These are phyloP conservation scores for Drosophila pseudotakahashii DNA, from an alignment of 2,888 invertebrate genomes.

Conservation along the genomic window DNA sequence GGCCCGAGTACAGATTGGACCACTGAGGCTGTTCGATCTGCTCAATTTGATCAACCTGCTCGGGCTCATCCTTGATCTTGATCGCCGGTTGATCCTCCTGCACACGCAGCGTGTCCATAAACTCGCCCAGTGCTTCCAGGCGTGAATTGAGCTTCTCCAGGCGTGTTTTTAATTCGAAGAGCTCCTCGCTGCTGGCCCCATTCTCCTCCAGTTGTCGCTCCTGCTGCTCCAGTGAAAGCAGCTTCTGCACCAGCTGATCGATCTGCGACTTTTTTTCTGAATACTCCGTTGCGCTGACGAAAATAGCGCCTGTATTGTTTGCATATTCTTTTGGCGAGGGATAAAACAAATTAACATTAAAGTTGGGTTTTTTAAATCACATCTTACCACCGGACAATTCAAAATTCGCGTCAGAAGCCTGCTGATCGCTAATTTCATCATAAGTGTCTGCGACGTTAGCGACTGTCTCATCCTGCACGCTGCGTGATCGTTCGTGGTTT, in stretches of 20 bases:
- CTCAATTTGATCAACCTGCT: background rate
- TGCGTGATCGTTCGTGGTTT: background rate
- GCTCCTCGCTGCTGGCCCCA: background rate
- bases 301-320: conserved; percentile 16
- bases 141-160: background rate
- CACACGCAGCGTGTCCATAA: conserved; percentile 29
- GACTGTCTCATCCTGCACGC: background rate
- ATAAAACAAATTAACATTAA: background rate
- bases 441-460: background rate
- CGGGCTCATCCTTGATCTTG: background rate
- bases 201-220: conserved; percentile 14
- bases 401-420: too few species aligned
- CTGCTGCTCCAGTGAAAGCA: conserved; percentile 9
- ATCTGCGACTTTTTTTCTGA: conserved; percentile 11
- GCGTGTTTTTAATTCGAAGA: background rate
- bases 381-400: conserved; percentile 19
- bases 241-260: conserved; percentile 12
- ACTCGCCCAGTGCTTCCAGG: background rate
- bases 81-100: background rate
- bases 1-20: conserved; percentile 20
- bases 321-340: conserved; percentile 20
- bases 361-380: background rate
- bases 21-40: conserved; percentile 6
- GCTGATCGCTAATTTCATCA: conserved; percentile 1
- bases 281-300: conserved; percentile 14